Evolutionary conservation across 1,140 invertebrate species (phyloP), one percentile per base, ranked within the genome.

Genomic region (Pissodes strobi): DNA sequence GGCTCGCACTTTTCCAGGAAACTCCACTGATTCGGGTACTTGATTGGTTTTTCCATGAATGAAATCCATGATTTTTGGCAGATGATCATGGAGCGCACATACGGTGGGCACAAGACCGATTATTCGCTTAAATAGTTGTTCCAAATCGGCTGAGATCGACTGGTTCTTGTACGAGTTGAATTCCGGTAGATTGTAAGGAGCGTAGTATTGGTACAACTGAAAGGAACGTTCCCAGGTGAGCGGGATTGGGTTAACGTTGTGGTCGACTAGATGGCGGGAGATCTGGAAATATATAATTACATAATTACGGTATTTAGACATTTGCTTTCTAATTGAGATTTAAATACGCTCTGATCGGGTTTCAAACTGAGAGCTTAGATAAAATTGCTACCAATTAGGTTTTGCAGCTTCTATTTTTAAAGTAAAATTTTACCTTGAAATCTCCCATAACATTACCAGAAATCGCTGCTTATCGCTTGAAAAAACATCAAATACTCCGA

Each of bases 151-250:
- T 19, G 87, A 86, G 15, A 95, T 90, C 8, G 87, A 90, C 15
- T 83, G 84, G 6, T 86, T 81, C 73, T 82, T 84, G 64, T 87
- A 88, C 0, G 91, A 91, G 75, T 94, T 90, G 76, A 94, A 93
- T 69, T 90, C 90, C 1, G 94, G 94, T 15, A 95, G 71, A 30
- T 85, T 80, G 38, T 87, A 83, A 4, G 93, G 93, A 57, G 85
- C 86, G 77, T 91, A 96, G 72, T 93, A 93, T 66, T 92, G 87
- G 77, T 92, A 95, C 17, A 97, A 72, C 66, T 89, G 82, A 58
- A 88, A 84, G 6, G 90, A 88, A 70, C 86, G 82, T 34, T 88
- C 83, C 92, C 92, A 95, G 6, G 87, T 88, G 27, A 97, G 78
- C 6, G 86, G 78, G 43, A 93, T 82, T 34, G 88, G 83, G 34